Evolutionary conservation across 1,140 invertebrate species (phyloP).

Genomic region (Atta texana): DNA sequence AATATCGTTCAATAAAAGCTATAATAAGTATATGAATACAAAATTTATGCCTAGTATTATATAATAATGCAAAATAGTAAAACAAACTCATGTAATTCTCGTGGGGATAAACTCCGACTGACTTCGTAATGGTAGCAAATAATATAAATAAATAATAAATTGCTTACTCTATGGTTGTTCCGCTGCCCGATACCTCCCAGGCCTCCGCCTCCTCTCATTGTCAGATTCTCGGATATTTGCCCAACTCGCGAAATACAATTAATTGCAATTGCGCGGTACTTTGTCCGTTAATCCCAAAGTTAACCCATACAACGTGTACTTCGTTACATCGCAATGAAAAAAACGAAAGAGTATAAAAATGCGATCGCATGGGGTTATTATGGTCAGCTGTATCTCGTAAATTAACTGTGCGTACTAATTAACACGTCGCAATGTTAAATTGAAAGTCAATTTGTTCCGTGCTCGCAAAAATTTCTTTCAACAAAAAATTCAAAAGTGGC

Average conservation of each 20-base stretch:
- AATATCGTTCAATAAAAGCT: not conserved
- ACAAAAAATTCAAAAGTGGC: slow-evolving; percentile 5
- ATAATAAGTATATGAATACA: not conserved
- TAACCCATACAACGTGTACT: not conserved
- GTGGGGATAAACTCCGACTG: not conserved
- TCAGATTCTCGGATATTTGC: not conserved
- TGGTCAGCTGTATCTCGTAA: not conserved
- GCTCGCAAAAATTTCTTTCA: not conserved
- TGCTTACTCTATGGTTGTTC: not conserved
- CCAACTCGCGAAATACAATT: not conserved
- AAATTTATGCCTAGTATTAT: not conserved
- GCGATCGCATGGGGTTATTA: not conserved
- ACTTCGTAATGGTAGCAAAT: not conserved
- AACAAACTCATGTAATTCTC: not conserved
- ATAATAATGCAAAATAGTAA: not conserved
- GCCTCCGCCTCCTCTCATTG: not conserved
- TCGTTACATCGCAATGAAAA: not conserved
- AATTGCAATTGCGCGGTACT: not conserved
- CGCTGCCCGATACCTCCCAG: not conserved
- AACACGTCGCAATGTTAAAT: not conserved
- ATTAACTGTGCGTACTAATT: not conserved
- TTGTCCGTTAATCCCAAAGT: not conserved
- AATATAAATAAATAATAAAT: not conserved
- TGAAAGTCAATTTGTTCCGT: not conserved
- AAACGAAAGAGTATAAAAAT: not conserved